Evolutionary conservation across 2,797 vertebrate species (phyloP).

Genomic region (Lagocephalus sceleratus): DNA sequence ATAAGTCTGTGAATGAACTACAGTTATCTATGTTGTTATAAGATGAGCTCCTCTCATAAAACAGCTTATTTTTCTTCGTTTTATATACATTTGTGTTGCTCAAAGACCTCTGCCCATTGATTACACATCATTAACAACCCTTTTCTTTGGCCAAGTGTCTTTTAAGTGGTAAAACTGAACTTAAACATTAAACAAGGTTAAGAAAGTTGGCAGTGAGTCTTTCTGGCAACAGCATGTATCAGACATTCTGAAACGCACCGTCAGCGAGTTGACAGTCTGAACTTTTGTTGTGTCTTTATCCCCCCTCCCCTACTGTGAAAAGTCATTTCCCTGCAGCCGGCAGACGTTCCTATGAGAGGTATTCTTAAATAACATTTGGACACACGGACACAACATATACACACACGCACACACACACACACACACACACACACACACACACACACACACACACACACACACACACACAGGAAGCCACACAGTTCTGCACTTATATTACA

Average conservation of each 20-base stretch:
- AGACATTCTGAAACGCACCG: not conserved
- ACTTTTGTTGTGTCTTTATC: constrained; percentile 39
- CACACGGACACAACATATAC: constrained; percentile 17
- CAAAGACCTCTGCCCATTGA: too few species aligned
- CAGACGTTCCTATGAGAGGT: constrained; percentile 34
- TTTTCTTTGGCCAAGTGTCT: too few species aligned
- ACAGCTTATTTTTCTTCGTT: too few species aligned
- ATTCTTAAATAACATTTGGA: constrained; percentile 34
- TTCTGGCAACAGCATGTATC: too few species aligned
- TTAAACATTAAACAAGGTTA: too few species aligned
- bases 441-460: constrained; percentile 44
- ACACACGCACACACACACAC: constrained; percentile 34
- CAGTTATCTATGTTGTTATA: too few species aligned
- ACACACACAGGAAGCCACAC: constrained; percentile 22
- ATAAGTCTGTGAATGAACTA: too few species aligned
- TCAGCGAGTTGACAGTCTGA: constrained; percentile 37
- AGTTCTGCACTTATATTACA: constrained; percentile 48
- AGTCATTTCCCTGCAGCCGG: constrained; percentile 24
- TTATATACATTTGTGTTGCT: too few species aligned
- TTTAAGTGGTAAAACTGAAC: too few species aligned
- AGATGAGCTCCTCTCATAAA: too few species aligned
- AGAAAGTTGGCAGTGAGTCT: too few species aligned
- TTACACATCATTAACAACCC: too few species aligned
- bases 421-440: constrained; percentile 22
- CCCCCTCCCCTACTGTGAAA: constrained; percentile 11